phyloP scores from a whole-genome alignment of 1,140 invertebrate genomes.

The Eumeta japonica region DNA sequence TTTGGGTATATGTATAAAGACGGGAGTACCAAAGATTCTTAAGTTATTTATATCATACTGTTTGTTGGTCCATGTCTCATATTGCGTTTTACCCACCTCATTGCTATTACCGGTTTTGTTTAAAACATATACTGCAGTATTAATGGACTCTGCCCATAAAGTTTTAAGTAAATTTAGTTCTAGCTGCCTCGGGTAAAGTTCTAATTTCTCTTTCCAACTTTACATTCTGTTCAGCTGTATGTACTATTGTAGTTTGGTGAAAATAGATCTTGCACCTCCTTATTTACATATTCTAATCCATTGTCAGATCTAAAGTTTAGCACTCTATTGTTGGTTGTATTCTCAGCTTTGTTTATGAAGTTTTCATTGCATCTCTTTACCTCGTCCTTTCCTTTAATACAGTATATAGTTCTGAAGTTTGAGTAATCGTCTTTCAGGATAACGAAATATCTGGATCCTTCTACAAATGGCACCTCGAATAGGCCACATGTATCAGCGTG shows the following conservation, averaged over 20 bases:
- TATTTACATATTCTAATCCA: conserved; percentile 38
- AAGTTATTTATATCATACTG: conserved; percentile 20
- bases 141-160: conserved; percentile 31
- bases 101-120: conserved; percentile 30
- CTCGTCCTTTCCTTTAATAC: conserved; percentile 39
- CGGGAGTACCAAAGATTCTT: conserved; percentile 16
- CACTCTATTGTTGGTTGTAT: conserved; percentile 22
- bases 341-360: conserved; percentile 23
- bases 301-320: conserved; percentile 38
- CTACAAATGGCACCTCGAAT: conserved; percentile 18
- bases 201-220: conserved; percentile 37
- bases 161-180: conserved; percentile 21
- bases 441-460: conserved; percentile 29
- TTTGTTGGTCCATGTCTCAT: conserved; percentile 19
- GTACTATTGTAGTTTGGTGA: conserved; percentile 30
- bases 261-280: conserved; percentile 20
- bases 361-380: conserved; percentile 18
- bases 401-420: conserved; percentile 26
- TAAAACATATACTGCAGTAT: conserved; percentile 29
- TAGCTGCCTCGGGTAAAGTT: conserved; percentile 41
- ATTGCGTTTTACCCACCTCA: conserved; percentile 20
- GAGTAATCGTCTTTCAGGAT: conserved; percentile 36
- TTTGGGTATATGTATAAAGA: conserved; percentile 9
- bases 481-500: conserved; percentile 20
- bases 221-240: conserved; percentile 53